Conservation (phyloP, 2,113 vertebrate genomes). For the Atractosteus spatula region DNA sequence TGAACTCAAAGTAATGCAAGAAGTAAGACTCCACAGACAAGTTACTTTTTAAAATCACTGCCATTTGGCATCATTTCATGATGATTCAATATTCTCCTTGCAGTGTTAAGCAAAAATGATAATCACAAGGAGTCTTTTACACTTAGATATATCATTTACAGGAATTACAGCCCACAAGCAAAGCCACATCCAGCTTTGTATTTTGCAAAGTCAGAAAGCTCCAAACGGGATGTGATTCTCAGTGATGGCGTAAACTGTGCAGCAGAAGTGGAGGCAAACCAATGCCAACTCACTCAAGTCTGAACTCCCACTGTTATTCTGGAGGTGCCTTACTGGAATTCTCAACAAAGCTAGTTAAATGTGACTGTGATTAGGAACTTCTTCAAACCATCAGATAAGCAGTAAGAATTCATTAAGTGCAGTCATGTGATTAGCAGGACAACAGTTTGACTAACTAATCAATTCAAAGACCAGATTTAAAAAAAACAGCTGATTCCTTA, state of each 20-base stretch:
- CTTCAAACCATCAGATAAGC: conserved; percentile 31
- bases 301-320: conserved; percentile 1
- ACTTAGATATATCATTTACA: no score
- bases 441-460: no score
- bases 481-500: no score
- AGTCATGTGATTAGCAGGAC: conserved; percentile 38
- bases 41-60: no score
- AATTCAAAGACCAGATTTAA: no score
- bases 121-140: no score
- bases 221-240: not conserved
- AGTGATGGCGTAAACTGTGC: not conserved
- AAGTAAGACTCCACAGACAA: no score
- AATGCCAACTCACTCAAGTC: conserved; percentile 6
- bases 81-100: no score
- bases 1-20: no score
- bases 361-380: conserved; percentile 18
- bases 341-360: conserved; percentile 6
- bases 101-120: no score
- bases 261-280: not conserved
- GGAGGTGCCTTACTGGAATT: not conserved
- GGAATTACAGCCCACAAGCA: not conserved
- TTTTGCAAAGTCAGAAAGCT: not conserved
- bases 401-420: conserved; percentile 17
- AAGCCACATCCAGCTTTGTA: not conserved
- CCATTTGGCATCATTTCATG: no score